Conservation (phyloP, 1,140 invertebrate genomes). For the Trissolcus basalis region DNA sequence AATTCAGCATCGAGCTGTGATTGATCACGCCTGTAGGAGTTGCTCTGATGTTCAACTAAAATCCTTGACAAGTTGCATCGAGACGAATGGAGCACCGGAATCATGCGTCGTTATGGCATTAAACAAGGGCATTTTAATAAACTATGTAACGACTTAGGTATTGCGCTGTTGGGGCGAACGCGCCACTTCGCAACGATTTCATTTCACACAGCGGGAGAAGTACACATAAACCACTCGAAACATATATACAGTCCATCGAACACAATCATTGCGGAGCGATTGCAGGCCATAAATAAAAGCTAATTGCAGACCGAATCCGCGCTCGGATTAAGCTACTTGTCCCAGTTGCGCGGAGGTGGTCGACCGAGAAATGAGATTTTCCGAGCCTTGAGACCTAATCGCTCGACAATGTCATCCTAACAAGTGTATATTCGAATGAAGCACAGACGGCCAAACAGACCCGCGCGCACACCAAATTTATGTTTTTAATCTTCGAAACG, state of each 20-base stretch:
- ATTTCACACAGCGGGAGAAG: slow-evolving; percentile 14
- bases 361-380: slow-evolving; percentile 14
- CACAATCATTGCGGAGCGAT: slow-evolving; percentile 9
- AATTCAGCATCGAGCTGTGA: background rate
- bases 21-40: slow-evolving; percentile 6
- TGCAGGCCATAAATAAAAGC: slow-evolving; percentile 22
- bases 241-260: slow-evolving; percentile 10
- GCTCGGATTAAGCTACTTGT: slow-evolving; percentile 35
- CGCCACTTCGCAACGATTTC: slow-evolving; percentile 24
- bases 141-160: slow-evolving; percentile 15
- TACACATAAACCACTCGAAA: slow-evolving; percentile 17
- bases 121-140: slow-evolving; percentile 32
- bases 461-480: background rate
- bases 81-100: slow-evolving; percentile 7
- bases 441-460: background rate
- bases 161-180: no score
- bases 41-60: slow-evolving; percentile 7
- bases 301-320: slow-evolving; percentile 31
- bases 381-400: slow-evolving; percentile 1
- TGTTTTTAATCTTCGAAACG: slow-evolving; percentile 21
- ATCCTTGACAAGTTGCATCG: slow-evolving; percentile 11
- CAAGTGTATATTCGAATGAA: background rate
- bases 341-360: background rate
- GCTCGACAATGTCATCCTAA: slow-evolving; percentile 8
- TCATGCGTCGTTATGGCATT: slow-evolving; percentile 20